Evolutionary conservation across 1,140 invertebrate species (phyloP).

Genomic region (Melitaea cinxia): DNA sequence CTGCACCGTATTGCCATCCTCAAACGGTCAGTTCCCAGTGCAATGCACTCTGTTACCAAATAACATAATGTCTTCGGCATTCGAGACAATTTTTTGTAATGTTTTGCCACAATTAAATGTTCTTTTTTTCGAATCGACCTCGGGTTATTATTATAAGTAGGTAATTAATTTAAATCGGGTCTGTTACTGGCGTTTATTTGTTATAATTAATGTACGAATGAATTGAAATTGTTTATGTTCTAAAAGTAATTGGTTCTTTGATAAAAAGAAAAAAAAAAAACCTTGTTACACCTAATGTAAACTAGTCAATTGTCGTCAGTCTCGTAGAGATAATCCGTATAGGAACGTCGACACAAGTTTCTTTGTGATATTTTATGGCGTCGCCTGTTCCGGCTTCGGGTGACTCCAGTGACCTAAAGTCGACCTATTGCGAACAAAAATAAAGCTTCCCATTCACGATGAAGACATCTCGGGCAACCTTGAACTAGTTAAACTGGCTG

Average conservation of each 20-base stretch:
- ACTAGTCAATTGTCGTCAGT: constrained; percentile 14
- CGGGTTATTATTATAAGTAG: constrained; percentile 68
- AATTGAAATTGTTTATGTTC: constrained; percentile 47
- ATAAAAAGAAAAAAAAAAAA: not conserved
- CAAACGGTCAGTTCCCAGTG: constrained; percentile 64
- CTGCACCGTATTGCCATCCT: constrained; percentile 56
- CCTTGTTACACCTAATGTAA: not conserved
- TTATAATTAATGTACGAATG: constrained; percentile 48
- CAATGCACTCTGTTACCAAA: constrained; percentile 73
- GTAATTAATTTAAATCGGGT: constrained; percentile 70
- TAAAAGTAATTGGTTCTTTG: constrained; percentile 45
- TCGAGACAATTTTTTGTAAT: constrained; percentile 55
- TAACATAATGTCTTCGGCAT: constrained; percentile 68
- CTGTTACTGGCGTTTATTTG: constrained; percentile 54
- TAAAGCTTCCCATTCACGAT: constrained; percentile 71
- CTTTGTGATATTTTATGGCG: constrained; percentile 50
- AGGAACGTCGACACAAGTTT: constrained; percentile 42
- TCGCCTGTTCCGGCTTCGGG: constrained; percentile 55
- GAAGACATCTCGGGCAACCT: constrained; percentile 59
- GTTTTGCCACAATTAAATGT: constrained; percentile 69
- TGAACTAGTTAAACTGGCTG: constrained; percentile 76
- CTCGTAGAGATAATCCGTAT: constrained; percentile 17
- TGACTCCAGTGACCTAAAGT: constrained; percentile 69
- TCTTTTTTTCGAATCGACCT: constrained; percentile 55
- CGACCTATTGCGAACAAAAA: constrained; percentile 71